phyloP scores from a whole-genome alignment of 1,140 invertebrate genomes.

The Drosophila lacertosa region DNA sequence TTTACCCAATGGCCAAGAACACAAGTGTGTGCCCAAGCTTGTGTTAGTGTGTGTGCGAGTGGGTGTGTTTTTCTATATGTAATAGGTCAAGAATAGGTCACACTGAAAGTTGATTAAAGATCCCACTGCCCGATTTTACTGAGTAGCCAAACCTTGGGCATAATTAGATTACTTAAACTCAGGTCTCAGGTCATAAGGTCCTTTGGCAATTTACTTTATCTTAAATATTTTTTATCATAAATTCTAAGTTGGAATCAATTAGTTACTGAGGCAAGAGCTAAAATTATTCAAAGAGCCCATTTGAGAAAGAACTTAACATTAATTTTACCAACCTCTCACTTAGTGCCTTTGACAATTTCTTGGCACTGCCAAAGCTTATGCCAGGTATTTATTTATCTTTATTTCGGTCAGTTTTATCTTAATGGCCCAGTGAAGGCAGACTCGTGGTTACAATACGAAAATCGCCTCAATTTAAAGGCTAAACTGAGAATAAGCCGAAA shows the following conservation, averaged over 20 bases:
- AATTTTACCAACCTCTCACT: not conserved
- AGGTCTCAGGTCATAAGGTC: not conserved
- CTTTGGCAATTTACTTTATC: not conserved
- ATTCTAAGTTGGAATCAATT: too few species aligned
- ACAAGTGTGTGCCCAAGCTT: not conserved
- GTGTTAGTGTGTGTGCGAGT: not conserved
- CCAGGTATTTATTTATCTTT: not conserved
- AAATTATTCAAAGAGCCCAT: too few species aligned
- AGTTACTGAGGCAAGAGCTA: too few species aligned
- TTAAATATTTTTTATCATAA: not conserved
- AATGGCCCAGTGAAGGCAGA: conserved; percentile 6
- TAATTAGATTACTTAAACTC: too few species aligned
- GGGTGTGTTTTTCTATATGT: not conserved
- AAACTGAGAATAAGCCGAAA: conserved; percentile 1
- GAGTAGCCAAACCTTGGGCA: not conserved
- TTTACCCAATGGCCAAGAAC: conserved; percentile 12
- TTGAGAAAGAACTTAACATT: too few species aligned
- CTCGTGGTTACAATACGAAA: not conserved
- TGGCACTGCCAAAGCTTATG: not conserved
- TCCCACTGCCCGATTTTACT: conserved; percentile 3
- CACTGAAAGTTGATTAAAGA: conserved; percentile 12
- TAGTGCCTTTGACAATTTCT: not conserved
- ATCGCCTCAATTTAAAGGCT: not conserved
- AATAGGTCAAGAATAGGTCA: conserved; percentile 15
- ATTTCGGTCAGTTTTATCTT: conserved; percentile 10